These are phyloP conservation scores for Geotrupes spiniger DNA, from an alignment of 2,888 invertebrate species.

Conservation along the genomic window DNA sequence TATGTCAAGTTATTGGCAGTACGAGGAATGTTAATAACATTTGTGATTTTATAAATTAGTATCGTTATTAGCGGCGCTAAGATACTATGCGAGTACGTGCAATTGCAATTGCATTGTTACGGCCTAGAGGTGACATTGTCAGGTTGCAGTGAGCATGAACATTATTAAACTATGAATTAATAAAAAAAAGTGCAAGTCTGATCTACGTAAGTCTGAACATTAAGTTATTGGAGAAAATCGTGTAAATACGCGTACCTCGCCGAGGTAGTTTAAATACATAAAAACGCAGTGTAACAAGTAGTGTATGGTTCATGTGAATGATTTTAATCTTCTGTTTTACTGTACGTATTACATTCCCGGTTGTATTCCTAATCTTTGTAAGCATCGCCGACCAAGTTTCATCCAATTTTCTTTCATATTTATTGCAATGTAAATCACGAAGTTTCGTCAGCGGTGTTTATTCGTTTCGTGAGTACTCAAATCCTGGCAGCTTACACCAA, in stretches of 20 bases:
- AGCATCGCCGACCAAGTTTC: slow-evolving; percentile 38
- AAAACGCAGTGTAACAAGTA: slow-evolving; percentile 18
- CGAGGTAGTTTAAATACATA: slow-evolving; percentile 36
- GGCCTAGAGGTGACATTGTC: slow-evolving; percentile 10
- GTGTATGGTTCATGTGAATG: slow-evolving; percentile 9
- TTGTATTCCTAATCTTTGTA: slow-evolving; percentile 40
- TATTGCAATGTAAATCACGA: slow-evolving; percentile 25
- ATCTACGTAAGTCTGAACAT: slow-evolving; percentile 48
- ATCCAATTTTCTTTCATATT: slow-evolving; percentile 41
- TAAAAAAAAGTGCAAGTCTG: slow-evolving; percentile 46
- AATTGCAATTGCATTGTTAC: slow-evolving; percentile 19
- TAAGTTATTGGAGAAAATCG: slow-evolving; percentile 41
- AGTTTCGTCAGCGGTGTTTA: slow-evolving; percentile 11
- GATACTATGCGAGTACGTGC: slow-evolving; percentile 10
- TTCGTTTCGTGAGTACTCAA: slow-evolving; percentile 8
- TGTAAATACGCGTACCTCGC: slow-evolving; percentile 39
- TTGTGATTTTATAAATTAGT: too few species aligned
- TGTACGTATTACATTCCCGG: slow-evolving; percentile 47
- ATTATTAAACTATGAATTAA: slow-evolving; percentile 9
- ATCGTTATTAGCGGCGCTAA: slow-evolving; percentile 3
- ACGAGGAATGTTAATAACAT: slow-evolving; percentile 33
- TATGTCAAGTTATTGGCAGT: slow-evolving; percentile 40
- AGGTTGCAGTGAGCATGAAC: slow-evolving; percentile 8
- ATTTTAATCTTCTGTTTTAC: slow-evolving; percentile 36
- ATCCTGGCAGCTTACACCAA: slow-evolving; percentile 26